phyloP scores from a whole-genome alignment of 2,797 vertebrate genomes.

The Lindbergichthys nudifrons region DNA sequence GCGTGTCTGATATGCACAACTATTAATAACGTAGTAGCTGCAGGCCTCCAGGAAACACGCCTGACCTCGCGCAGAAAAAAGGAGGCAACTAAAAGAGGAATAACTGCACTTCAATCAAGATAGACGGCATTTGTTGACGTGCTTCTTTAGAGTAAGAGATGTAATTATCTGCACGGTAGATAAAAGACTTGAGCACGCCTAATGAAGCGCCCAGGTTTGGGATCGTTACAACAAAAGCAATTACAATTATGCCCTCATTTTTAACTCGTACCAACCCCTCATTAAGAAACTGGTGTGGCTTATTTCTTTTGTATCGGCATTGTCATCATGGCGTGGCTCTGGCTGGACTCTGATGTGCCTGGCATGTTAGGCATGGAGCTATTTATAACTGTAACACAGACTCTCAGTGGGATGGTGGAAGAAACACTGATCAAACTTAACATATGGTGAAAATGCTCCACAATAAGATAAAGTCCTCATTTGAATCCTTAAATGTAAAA shows the following conservation, averaged over 20 bases:
- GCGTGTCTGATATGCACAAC: constrained; percentile 3
- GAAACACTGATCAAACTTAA: no score
- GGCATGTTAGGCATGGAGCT: constrained; percentile 20
- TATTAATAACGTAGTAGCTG: neutral
- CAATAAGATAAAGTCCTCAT: neutral
- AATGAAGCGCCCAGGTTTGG: neutral
- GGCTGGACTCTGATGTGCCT: neutral
- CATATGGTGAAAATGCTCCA: neutral
- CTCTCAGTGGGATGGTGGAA: neutral
- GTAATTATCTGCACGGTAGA: no score
- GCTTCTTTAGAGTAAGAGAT: neutral
- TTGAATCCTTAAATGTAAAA: neutral
- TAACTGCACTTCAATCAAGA: constrained; percentile 2
- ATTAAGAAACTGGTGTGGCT: neutral
- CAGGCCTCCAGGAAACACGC: neutral
- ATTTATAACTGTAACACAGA: neutral
- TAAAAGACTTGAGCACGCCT: neutral
- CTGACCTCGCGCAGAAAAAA: neutral
- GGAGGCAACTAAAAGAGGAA: neutral
- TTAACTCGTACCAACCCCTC: neutral
- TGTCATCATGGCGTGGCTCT: neutral
- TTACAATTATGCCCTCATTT: neutral
- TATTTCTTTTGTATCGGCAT: neutral
- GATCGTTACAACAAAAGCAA: neutral
- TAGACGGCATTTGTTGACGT: neutral